These are phyloP conservation scores for Adela reaumurella DNA, from an alignment of 2,888 invertebrate species.

Conservation along the genomic window DNA sequence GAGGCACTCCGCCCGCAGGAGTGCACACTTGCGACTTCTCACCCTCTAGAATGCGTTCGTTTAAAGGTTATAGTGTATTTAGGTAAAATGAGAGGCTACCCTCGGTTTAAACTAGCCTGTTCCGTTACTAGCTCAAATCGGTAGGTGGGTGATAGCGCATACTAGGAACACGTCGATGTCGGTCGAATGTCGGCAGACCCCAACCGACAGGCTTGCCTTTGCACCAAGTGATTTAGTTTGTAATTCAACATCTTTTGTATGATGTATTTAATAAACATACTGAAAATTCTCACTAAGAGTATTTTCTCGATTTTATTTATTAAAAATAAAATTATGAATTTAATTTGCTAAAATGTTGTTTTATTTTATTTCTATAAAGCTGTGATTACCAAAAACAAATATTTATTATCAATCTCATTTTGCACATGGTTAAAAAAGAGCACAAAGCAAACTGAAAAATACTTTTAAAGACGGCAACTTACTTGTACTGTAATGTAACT, in stretches of 20 bases:
- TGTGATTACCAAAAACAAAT: too few species aligned
- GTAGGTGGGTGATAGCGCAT: slow-evolving; percentile 14
- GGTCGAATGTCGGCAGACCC: slow-evolving; percentile 24
- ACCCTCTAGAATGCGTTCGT: slow-evolving; percentile 32
- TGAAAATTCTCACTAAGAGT: slow-evolving; percentile 47
- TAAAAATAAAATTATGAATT: slow-evolving; percentile 56
- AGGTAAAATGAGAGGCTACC: slow-evolving; percentile 44
- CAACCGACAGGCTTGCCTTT: slow-evolving; percentile 53
- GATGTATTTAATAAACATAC: slow-evolving; percentile 53
- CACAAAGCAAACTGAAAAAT: too few species aligned
- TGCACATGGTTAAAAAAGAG: too few species aligned
- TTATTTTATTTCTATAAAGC: slow-evolving; percentile 10
- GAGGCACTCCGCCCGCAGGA: slow-evolving; percentile 41
- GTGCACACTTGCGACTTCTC: slow-evolving; percentile 38
- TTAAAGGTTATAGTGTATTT: slow-evolving; percentile 19
- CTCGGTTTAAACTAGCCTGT: slow-evolving; percentile 49
- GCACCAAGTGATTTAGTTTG: slow-evolving; percentile 58
- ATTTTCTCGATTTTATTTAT: slow-evolving; percentile 54
- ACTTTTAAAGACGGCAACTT: too few species aligned
- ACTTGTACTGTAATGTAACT: too few species aligned
- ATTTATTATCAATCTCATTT: too few species aligned
- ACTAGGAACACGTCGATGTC: neutral
- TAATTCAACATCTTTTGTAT: slow-evolving; percentile 53
- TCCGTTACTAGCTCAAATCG: slow-evolving; percentile 25
- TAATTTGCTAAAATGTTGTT: slow-evolving; percentile 44